Evolutionary conservation across 1,140 invertebrate species (phyloP).

Genomic region (Babylonia areolata): DNA sequence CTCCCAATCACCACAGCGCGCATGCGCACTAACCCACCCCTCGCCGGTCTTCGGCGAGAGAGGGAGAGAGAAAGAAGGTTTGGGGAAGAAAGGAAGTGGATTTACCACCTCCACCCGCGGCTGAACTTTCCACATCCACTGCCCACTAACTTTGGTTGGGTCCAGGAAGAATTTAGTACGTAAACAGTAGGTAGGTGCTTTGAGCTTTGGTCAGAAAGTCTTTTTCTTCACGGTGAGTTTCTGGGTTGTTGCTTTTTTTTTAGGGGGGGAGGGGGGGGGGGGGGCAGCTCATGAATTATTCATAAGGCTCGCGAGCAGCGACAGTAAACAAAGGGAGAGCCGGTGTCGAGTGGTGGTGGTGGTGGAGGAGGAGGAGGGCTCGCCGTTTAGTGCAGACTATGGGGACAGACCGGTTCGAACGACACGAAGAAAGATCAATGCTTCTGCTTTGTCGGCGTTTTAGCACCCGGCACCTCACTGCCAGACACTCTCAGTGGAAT

Average conservation of each 20-base stretch:
- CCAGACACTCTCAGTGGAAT: neutral
- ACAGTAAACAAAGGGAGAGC: conserved; percentile 30
- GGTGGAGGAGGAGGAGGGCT: no score
- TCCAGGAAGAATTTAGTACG: neutral
- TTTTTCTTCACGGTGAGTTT: conserved; percentile 35
- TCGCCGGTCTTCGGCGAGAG: no score
- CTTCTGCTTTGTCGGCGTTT: neutral
- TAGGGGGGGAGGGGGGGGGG: no score
- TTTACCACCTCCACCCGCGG: neutral
- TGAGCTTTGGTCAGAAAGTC: conserved; percentile 26
- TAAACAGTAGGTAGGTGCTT: neutral
- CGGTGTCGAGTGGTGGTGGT: no score
- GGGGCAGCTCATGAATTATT: conserved; percentile 31
- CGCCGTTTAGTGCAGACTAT: neutral
- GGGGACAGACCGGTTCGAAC: neutral
- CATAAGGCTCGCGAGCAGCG: conserved; percentile 19
- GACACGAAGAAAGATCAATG: neutral
- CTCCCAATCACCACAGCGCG: conserved; percentile 19
- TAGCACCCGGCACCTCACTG: no score
- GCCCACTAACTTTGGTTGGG: neutral
- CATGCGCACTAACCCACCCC: conserved; percentile 39
- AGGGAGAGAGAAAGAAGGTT: neutral
- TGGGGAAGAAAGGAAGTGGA: neutral
- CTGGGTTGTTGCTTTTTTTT: no score
- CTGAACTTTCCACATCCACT: neutral